Evolutionary conservation across 2,113 vertebrate genomes (phyloP).

Genomic region (Coryphaenoides rupestris): DNA sequence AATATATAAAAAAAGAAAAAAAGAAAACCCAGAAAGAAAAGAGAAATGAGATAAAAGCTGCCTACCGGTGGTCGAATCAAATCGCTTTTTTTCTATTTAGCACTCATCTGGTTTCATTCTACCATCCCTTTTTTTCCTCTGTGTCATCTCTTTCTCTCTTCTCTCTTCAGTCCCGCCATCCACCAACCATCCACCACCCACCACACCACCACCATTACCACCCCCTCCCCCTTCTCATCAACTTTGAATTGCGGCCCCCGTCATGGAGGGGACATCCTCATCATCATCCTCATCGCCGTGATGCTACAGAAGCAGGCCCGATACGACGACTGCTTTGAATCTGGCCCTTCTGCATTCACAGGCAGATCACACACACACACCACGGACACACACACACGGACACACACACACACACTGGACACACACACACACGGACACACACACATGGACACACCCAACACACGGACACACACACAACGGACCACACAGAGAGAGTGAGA

Average conservation of each 20-base stretch:
- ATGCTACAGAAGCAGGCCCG: slow-evolving; percentile 40
- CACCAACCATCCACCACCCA: background rate
- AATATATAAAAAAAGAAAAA: no score
- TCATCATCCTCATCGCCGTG: no score
- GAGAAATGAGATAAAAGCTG: slow-evolving; percentile 29
- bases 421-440: background rate
- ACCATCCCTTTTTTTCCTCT: slow-evolving; percentile 10
- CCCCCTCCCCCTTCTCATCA: slow-evolving; percentile 24
- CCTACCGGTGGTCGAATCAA: background rate
- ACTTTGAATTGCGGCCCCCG: slow-evolving; percentile 36
- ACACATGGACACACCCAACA: background rate
- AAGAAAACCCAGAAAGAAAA: slow-evolving; percentile 2
- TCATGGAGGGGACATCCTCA: slow-evolving; percentile 49
- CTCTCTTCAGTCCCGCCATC: background rate
- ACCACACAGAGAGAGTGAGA: background rate
- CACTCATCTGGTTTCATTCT: slow-evolving; percentile 10
- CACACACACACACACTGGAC: background rate
- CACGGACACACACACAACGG: background rate
- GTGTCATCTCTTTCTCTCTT: background rate
- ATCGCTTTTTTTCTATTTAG: slow-evolving; percentile 15
- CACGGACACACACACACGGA: slow-evolving; percentile 3
- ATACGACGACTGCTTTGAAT: slow-evolving; percentile 53
- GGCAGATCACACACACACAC: slow-evolving; percentile 7
- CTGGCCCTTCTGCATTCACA: slow-evolving; percentile 39
- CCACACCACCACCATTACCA: no score